Evolutionary conservation across 2,888 invertebrate species (phyloP), one percentile per base, ranked within the genome.

Genomic region (Litoditis marina): DNA sequence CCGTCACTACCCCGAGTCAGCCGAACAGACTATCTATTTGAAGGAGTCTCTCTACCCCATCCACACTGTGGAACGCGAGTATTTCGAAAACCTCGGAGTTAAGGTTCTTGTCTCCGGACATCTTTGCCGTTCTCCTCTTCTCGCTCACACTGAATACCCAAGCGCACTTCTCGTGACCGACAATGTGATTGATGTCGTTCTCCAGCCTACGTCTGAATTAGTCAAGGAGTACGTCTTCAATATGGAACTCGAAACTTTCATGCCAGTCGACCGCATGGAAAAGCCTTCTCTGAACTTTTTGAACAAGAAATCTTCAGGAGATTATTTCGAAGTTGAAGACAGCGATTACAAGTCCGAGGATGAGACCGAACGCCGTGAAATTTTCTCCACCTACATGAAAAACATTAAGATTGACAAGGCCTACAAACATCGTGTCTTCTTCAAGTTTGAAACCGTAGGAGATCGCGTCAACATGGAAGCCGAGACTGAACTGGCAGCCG

Each of bases 1-100:
- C 22, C 68, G 70, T n/a, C 68, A 68, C 49, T 76, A 69, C 62
- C 72, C 70, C 62, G 64, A 69, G 56, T 61, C 68, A 63, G 53
- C 59, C 52, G 70, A 71, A 50, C 50, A 59, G 51, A 66, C 62
- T 56, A 31, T 66, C 42, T 25, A 32, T 13, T 46, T 62, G 28
- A 51, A 60, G 28, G 51, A 72, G 16, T 39, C 39, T 34, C 58
- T 61, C 51, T 53, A 47, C 39, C 57, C 58, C 34, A 19, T 42
- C 42, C 54, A 59, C 53, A 31, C 34, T 34, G 51, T 64, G 54
- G 46, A 70, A 31, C 49, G 61, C 19, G 39, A 68, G 16, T 59
- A 63, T 63, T 53, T 59, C 63, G 54, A 47, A 56, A 50, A 60
- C 31, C 62, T 57, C 59, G 66, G 54, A 55, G 55, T 59, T 56